These are phyloP conservation scores for Tachypleus tridentatus DNA, from an alignment of 1,140 invertebrate genomes.

Conservation along the genomic window DNA sequence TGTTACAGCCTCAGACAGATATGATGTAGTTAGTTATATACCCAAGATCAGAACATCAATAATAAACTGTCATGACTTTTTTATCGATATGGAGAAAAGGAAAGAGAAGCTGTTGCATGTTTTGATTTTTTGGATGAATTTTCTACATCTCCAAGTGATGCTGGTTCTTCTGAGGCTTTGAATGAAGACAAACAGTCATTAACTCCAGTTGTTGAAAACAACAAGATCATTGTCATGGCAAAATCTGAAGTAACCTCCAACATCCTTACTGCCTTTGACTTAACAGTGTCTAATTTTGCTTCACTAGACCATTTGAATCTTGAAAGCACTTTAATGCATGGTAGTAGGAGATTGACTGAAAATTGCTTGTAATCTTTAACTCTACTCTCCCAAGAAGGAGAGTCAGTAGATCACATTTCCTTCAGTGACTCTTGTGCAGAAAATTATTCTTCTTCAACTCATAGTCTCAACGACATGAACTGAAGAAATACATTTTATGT, in stretches of 20 bases:
- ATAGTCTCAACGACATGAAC: too few relatives aligned
- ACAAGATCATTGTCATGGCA: too few relatives aligned
- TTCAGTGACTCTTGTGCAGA: constrained; percentile 33
- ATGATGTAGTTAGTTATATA: constrained; percentile 41
- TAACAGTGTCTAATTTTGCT: too few relatives aligned
- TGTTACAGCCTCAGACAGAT: constrained; percentile 42
- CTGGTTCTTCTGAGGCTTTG: constrained; percentile 27
- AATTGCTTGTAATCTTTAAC: constrained; percentile 14
- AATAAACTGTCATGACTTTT: constrained; percentile 58
- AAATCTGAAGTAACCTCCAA: too few relatives aligned
- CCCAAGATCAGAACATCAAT: constrained; percentile 46
- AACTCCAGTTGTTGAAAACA: too few relatives aligned
- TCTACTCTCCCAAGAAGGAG: constrained; percentile 22
- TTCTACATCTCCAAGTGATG: constrained; percentile 30
- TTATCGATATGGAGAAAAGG: constrained; percentile 60
- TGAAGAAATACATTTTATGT: too few relatives aligned
- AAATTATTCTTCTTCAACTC: constrained; percentile 30
- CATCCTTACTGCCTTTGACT: too few relatives aligned
- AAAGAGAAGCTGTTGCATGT: constrained; percentile 57
- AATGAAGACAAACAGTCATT: too few relatives aligned
- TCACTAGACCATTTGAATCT: too few relatives aligned
- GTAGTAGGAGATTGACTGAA: constrained; percentile 1
- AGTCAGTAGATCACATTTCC: constrained; percentile 29
- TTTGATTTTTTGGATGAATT: constrained; percentile 65
- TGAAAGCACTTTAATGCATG: too few relatives aligned